Conservation (phyloP, 2,888 invertebrate genomes). For the Athalia cordata region DNA sequence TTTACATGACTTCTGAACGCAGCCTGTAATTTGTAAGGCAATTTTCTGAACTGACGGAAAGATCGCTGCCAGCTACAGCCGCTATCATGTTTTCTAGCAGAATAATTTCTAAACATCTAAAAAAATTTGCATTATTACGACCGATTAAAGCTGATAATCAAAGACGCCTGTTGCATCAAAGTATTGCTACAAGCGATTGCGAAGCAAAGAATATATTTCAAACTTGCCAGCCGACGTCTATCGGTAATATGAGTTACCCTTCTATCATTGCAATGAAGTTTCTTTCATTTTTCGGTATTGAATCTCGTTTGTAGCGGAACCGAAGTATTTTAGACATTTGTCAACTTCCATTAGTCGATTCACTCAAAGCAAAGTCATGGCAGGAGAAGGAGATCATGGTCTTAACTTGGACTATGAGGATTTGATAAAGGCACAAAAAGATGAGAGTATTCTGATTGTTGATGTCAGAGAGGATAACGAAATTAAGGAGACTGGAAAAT, state of each 20-base stretch:
- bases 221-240: slow-evolving; percentile 16
- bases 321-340: slow-evolving; percentile 11
- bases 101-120: background rate
- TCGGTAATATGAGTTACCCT: slow-evolving; percentile 15
- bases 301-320: too few species aligned
- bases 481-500: slow-evolving; percentile 80
- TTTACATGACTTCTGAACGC: slow-evolving; percentile 20
- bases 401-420: slow-evolving; percentile 60
- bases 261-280: background rate
- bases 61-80: background rate
- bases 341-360: slow-evolving; percentile 21
- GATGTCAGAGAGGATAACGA: slow-evolving; percentile 87
- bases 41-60: slow-evolving; percentile 12
- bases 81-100: slow-evolving; percentile 29
- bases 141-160: background rate
- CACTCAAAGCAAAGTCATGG: slow-evolving; percentile 49
- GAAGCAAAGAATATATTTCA: background rate
- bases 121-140: slow-evolving; percentile 24
- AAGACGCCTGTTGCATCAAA: background rate
- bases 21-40: background rate
- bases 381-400: slow-evolving; percentile 52
- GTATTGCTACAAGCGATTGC: background rate
- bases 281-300: background rate
- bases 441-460: slow-evolving; percentile 77
- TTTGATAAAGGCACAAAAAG: slow-evolving; percentile 71